Evolutionary conservation across 1,140 invertebrate genomes (phyloP).

Genomic region (Chrysoperla carnea): DNA sequence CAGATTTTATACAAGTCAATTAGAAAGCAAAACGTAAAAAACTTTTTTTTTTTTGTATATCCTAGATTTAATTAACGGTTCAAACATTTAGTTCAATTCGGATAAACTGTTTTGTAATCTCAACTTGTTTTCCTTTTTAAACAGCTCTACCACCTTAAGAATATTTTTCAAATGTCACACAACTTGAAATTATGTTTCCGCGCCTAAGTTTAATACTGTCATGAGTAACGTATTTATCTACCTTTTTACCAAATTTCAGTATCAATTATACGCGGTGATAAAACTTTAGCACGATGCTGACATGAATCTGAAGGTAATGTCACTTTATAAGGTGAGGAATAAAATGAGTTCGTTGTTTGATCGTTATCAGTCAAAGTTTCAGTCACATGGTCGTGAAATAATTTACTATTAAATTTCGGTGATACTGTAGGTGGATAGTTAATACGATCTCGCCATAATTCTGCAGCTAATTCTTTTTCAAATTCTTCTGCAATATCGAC

Average conservation of each 20-base stretch:
- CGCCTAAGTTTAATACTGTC: no score
- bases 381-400: conserved; percentile 9
- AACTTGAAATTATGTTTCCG: no score
- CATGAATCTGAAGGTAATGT: conserved; percentile 30
- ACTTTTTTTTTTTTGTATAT: no score
- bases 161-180: no score
- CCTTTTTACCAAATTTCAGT: conserved; percentile 54
- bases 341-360: conserved; percentile 23
- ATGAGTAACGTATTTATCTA: no score
- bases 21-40: no score
- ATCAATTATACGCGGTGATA: conserved; percentile 36
- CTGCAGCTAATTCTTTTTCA: conserved; percentile 37
- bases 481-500: conserved; percentile 25
- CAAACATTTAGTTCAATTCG: no score
- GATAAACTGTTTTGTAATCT: no score
- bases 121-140: no score
- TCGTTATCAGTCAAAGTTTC: conserved; percentile 5
- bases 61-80: no score
- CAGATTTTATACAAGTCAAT: no score
- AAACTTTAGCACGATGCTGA: conserved; percentile 30
- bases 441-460: conserved; percentile 43
- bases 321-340: conserved; percentile 30
- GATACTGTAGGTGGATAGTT: conserved; percentile 49
- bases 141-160: no score
- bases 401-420: conserved; percentile 14